Conservation (phyloP, 23 tunicate genomes). For the Clavelina lepadiformis region DNA sequence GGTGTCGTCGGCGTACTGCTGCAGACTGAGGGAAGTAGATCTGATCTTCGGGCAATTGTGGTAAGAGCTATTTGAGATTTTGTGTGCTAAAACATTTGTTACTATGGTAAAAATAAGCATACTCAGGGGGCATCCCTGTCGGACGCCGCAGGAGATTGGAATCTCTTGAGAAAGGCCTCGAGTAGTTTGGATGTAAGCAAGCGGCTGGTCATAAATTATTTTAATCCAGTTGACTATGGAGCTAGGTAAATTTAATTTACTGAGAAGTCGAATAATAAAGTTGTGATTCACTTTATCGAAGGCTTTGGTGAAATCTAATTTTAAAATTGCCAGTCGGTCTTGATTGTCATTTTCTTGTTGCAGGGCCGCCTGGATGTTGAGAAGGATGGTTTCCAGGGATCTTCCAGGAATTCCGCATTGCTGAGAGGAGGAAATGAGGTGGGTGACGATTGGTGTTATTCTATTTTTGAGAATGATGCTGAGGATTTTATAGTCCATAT, state of each 20-base stretch:
- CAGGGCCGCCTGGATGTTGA: not conserved
- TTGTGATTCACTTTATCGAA: not conserved
- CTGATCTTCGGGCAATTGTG: not conserved
- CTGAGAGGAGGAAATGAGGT: conserved; percentile 2
- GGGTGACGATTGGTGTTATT: not conserved
- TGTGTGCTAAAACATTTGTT: conserved; percentile 1
- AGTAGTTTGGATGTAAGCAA: not conserved
- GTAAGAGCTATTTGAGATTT: not conserved
- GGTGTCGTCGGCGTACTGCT: conserved; percentile 8
- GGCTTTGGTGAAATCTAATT: conserved; percentile 8
- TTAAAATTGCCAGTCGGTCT: not conserved
- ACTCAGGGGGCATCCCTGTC: conserved; percentile 6
- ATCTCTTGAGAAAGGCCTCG: not conserved
- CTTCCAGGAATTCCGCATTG: not conserved
- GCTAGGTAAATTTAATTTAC: not conserved
- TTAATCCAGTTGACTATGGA: not conserved
- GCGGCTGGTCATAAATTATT: not conserved
- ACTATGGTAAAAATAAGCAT: conserved; percentile 5
- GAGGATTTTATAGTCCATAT: conserved; percentile 15
- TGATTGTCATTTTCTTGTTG: not conserved
- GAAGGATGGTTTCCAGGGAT: conserved; percentile 1
- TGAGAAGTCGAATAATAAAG: not conserved
- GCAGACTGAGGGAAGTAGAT: not conserved
- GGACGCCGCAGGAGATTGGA: not conserved
- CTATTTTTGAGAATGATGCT: not conserved